A percentile compares a stretch with the other conserved stretches of the same genome.
phyloP scores from a whole-genome alignment of 2,888 invertebrate species.

The Leptopilina syphax region DNA sequence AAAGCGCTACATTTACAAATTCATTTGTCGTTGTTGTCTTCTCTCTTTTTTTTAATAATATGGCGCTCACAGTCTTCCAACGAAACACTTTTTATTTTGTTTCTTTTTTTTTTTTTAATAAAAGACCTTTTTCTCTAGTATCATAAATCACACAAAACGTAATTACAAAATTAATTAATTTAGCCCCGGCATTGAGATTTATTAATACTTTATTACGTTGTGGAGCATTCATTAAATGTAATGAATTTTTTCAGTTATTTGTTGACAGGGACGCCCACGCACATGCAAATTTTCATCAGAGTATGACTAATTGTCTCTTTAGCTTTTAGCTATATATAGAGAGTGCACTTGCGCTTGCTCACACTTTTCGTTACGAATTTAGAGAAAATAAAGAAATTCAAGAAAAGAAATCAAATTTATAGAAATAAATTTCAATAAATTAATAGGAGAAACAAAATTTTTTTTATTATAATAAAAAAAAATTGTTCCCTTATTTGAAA shows the following conservation, averaged over 20 bases:
- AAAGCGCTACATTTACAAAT: conserved; percentile 12
- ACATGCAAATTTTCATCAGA: conserved; percentile 28
- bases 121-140: conserved; percentile 3
- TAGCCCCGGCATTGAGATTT: conserved; percentile 24
- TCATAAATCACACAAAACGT: conserved; percentile 24
- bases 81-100: neutral
- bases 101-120: neutral
- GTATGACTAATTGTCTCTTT: conserved; percentile 33
- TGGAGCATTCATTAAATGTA: conserved; percentile 23
- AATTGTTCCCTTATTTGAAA: too few relatives aligned
- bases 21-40: neutral
- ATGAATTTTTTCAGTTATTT: conserved; percentile 31
- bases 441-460: too few relatives aligned
- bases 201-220: conserved; percentile 24
- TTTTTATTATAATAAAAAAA: too few relatives aligned
- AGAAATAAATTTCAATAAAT: too few relatives aligned
- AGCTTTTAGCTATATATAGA: neutral
- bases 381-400: too few relatives aligned
- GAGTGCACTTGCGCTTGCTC: neutral
- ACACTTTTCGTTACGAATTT: neutral
- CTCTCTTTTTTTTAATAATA: too few relatives aligned
- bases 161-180: conserved; percentile 29
- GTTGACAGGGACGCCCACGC: conserved; percentile 4
- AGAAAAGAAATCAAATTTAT: too few relatives aligned
- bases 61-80: neutral